phyloP scores from a whole-genome alignment of 2,888 invertebrate genomes.

The Aphodius sticticus region DNA sequence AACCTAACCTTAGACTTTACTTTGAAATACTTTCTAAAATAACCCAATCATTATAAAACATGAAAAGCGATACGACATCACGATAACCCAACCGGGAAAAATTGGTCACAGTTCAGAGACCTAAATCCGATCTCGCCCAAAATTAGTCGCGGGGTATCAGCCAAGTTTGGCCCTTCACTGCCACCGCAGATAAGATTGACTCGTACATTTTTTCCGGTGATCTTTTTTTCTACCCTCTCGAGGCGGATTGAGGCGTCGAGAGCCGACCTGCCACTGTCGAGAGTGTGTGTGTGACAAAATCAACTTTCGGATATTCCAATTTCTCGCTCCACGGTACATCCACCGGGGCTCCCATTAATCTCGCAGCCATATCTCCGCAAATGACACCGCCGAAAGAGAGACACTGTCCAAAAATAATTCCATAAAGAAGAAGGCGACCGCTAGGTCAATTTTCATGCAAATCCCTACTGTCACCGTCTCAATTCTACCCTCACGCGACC shows the following conservation, averaged over 20 bases:
- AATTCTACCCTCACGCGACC: not conserved
- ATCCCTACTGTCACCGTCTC: not conserved
- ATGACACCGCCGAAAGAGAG: not conserved
- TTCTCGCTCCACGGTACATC: not conserved
- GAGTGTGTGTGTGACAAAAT: not conserved
- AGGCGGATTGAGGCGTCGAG: not conserved
- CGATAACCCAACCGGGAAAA: not conserved
- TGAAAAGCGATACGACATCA: not conserved
- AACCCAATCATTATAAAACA: too few relatives aligned
- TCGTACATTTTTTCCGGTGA: not conserved
- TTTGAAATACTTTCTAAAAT: too few relatives aligned
- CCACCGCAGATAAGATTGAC: not conserved
- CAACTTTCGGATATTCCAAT: slow-evolving; percentile 4
- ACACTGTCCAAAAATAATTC: not conserved
- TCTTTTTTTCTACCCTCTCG: not conserved
- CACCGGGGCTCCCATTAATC: not conserved
- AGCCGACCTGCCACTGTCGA: not conserved
- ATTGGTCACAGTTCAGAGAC: not conserved
- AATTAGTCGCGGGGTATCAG: not conserved
- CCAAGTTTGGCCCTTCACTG: not conserved
- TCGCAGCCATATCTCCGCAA: not conserved
- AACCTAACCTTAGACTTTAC: too few relatives aligned
- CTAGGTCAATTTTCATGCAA: slow-evolving; percentile 4
- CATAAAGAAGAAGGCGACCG: not conserved
- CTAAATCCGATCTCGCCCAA: not conserved